These are phyloP conservation scores for Pelochelys cantorii DNA, from an alignment of 2,797 vertebrate genomes.

Conservation along the genomic window DNA sequence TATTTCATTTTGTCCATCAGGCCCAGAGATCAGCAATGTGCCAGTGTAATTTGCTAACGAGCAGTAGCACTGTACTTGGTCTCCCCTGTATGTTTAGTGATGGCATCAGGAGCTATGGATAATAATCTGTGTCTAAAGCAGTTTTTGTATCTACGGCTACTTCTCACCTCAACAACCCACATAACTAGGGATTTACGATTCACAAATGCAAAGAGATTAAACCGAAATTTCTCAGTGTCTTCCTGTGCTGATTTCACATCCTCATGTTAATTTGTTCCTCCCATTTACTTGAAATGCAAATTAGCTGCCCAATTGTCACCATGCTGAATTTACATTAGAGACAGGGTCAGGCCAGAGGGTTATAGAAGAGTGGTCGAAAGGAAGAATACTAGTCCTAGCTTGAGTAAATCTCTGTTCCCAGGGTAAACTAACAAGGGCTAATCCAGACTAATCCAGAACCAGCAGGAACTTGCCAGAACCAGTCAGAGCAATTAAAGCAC, in stretches of 20 bases:
- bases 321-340: background rate
- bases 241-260: background rate
- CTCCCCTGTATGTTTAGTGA: background rate
- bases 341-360: background rate
- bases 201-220: background rate
- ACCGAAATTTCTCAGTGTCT: background rate
- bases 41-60: background rate
- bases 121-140: background rate
- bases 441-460: too few species aligned
- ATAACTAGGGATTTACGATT: background rate
- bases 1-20: too few species aligned
- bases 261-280: background rate
- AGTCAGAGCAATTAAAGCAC: too few species aligned
- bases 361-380: too few species aligned
- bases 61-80: background rate
- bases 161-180: background rate
- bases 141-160: background rate
- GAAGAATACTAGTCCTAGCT: too few species aligned
- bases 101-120: background rate
- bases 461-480: too few species aligned
- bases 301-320: background rate
- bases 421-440: too few species aligned
- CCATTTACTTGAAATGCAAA: background rate
- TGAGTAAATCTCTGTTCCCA: too few species aligned
- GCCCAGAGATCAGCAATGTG: background rate